Evolutionary conservation across 2,888 invertebrate species (phyloP).

Genomic region (Diachrysia chrysitis): DNA sequence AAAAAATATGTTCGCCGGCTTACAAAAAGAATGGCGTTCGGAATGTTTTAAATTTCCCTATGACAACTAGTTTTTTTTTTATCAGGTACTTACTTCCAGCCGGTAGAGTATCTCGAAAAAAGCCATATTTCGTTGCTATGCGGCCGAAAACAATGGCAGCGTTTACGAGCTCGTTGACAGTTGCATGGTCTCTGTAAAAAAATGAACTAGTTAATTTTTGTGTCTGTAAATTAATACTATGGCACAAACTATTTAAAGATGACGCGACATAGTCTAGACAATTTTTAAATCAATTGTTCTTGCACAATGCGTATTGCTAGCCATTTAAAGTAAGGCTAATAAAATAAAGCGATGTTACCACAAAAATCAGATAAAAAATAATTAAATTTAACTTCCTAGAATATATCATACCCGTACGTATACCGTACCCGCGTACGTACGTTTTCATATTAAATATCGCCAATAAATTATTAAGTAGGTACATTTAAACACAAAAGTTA

Average conservation of each 20-base stretch:
- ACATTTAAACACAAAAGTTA: conserved; percentile 62
- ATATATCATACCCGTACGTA: conserved; percentile 21
- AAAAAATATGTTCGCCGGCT: conserved; percentile 59
- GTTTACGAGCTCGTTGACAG: conserved; percentile 96
- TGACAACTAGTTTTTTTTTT: conserved; percentile 35
- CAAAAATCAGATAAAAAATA: conserved; percentile 7
- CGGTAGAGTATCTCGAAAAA: conserved; percentile 98
- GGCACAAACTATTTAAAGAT: conserved; percentile 15
- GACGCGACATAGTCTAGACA: conserved; percentile 12
- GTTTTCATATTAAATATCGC: conserved; percentile 23
- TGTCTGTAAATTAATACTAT: conserved; percentile 15
- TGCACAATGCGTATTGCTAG: neutral
- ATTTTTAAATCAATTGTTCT: neutral
- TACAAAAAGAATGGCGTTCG: conserved; percentile 71
- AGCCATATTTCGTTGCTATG: conserved; percentile 98
- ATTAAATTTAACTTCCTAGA: neutral
- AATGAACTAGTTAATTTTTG: conserved; percentile 25
- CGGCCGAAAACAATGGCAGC: conserved; percentile 97
- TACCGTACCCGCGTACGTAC: conserved; percentile 3
- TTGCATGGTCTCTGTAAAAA: conserved; percentile 96
- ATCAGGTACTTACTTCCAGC: conserved; percentile 93
- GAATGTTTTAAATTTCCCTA: conserved; percentile 61
- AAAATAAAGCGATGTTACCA: conserved; percentile 15
- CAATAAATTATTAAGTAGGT: conserved; percentile 43
- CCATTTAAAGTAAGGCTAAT: conserved; percentile 2